Evolutionary conservation across 2,113 vertebrate species (phyloP).

Genomic region (Actenoides hombroni): DNA sequence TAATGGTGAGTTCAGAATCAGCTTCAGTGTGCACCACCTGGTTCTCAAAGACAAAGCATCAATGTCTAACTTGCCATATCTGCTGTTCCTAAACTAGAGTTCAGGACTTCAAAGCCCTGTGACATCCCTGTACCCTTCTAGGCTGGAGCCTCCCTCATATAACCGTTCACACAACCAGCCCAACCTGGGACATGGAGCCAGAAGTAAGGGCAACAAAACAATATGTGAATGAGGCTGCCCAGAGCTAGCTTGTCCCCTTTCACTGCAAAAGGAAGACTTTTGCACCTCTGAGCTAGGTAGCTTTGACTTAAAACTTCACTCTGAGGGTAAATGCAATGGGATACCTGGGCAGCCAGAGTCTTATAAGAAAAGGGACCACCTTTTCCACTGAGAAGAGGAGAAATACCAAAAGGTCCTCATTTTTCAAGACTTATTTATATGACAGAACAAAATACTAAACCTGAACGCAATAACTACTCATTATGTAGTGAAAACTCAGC

Average conservation of each 20-base stretch:
- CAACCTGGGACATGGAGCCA: background rate
- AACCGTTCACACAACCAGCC: background rate
- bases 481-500: background rate
- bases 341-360: background rate
- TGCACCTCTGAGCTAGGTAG: background rate
- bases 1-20: background rate
- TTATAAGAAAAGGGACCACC: background rate
- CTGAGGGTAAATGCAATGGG: background rate
- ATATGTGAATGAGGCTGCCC: background rate
- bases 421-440: background rate
- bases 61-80: background rate
- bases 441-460: background rate
- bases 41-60: background rate
- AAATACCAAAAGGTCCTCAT: background rate
- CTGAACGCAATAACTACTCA: background rate
- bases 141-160: background rate
- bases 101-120: background rate
- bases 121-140: background rate
- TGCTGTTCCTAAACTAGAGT: background rate
- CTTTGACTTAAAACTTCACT: background rate
- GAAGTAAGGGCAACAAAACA: background rate
- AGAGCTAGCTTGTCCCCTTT: background rate
- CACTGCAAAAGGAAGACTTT: rapidly evolving
- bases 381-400: background rate
- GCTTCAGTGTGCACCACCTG: background rate